phyloP scores from a whole-genome alignment of 2,888 invertebrate species.

The Aleiodes alternator region DNA sequence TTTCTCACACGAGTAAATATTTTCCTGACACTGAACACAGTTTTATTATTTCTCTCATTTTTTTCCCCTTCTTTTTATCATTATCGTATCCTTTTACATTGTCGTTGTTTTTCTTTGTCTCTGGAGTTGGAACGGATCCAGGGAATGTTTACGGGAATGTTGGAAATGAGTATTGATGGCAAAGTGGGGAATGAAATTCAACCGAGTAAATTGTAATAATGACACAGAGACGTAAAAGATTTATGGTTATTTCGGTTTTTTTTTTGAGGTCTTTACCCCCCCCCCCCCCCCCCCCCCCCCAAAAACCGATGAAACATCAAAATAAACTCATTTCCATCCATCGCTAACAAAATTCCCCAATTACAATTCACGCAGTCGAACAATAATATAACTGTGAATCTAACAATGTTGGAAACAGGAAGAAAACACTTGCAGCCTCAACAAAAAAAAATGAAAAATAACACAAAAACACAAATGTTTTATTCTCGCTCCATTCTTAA shows the following conservation, averaged over 20 bases:
- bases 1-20: neutral
- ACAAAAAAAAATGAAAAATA: neutral
- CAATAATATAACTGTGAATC: too few species aligned
- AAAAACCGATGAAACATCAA: too few species aligned
- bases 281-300: too few species aligned
- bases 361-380: too few species aligned
- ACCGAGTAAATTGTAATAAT: constrained; percentile 34
- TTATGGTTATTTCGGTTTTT: constrained; percentile 6
- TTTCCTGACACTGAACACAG: neutral
- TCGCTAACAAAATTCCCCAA: too few species aligned
- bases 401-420: neutral
- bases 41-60: neutral
- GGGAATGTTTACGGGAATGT: constrained; percentile 56
- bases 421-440: neutral
- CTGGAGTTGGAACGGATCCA: constrained; percentile 50
- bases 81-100: too few species aligned
- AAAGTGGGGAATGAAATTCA: constrained; percentile 32
- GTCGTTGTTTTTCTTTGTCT: constrained; percentile 4
- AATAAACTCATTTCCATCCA: too few species aligned
- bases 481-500: constrained; percentile 2
- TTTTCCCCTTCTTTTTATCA: neutral
- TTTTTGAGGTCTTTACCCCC: too few species aligned
- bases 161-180: constrained; percentile 46
- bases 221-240: constrained; percentile 36
- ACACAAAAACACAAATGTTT: neutral